These are phyloP conservation scores for Momotus momota DNA, from an alignment of 2,797 vertebrate species.

Conservation along the genomic window DNA sequence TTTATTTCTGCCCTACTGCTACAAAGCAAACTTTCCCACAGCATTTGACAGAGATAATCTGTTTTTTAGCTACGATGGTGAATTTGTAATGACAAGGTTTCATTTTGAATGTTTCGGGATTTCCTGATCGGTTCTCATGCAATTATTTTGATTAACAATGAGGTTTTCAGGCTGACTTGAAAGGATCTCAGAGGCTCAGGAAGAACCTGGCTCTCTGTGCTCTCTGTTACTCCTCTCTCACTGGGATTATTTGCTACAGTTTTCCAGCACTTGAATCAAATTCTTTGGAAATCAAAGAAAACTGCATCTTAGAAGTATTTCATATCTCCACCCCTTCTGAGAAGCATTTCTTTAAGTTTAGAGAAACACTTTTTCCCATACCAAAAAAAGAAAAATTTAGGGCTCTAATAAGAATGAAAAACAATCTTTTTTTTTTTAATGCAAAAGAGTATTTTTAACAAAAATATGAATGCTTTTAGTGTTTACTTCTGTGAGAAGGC, in stretches of 20 bases:
- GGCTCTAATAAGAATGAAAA: background rate
- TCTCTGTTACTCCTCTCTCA: background rate
- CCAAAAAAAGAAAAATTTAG: no score
- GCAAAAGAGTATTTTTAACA: background rate
- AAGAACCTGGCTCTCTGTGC: background rate
- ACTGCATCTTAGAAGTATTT: background rate
- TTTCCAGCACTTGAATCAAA: background rate
- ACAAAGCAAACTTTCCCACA: conserved; percentile 70
- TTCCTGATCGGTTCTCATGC: conserved; percentile 61
- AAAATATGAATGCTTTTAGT: background rate
- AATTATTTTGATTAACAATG: conserved; percentile 71
- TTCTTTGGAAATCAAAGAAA: conserved; percentile 34
- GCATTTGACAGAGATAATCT: conserved; percentile 51
- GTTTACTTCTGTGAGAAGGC: background rate
- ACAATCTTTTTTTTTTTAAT: background rate
- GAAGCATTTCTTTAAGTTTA: background rate
- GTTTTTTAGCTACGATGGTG: background rate
- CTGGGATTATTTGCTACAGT: conserved; percentile 11
- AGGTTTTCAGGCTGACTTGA: conserved; percentile 60
- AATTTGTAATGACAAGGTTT: conserved; percentile 66
- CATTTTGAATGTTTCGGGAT: conserved; percentile 40
- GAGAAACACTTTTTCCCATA: background rate
- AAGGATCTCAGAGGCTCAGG: background rate
- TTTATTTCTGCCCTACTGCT: conserved; percentile 54
- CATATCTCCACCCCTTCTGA: background rate